Evolutionary conservation across 2,113 vertebrate genomes (phyloP), one percentile per base, ranked within the genome.

Genomic region (Pachycephala philippinensis): DNA sequence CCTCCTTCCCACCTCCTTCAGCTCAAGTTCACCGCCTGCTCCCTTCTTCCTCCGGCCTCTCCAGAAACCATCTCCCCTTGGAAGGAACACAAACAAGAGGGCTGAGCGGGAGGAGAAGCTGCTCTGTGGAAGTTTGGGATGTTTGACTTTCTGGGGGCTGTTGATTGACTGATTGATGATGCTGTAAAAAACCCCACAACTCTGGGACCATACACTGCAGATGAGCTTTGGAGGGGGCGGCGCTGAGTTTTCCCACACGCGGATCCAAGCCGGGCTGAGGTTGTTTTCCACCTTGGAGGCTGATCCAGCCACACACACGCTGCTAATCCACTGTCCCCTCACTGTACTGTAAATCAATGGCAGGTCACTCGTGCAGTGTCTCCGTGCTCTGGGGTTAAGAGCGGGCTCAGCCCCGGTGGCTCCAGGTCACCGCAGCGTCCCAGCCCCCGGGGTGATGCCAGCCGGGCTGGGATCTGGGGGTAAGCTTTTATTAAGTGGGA

Each of bases 261-360:
- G 2, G 71, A 42, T 54, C 53, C 65, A 6, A 5, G n/a, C 42
- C 42, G 30, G 76, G 33, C 90, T 53, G 59, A 84, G 88, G 52
- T 81, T 57, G 79, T 82, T 84, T 82, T 81, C 83, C 13, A 15
- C 54, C 87, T 33, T 4, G 70, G 82, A 40, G 70, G 85, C 91
- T 91, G 94, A 82, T 95, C 74, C 86, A 85, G 95, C 77, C 83
- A n/a, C n/a, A 81, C 80, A 70, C 83, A 66, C 89, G 4, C 60
- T 63, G 95, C 76, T 97, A 97, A 97, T 96, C 95, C 94, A 88
- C 91, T 91, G 97, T 88, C 91, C 96, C 89, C 87, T 93, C 65
- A 3, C 74, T 27, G 79, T 39, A 35, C 94, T 88, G 88, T 94
- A 92, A 97, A 97, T 97, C 97, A 87, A 96, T 95, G 23, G 53